These are phyloP conservation scores for Labeo calbasu DNA, from an alignment of 2,797 vertebrate species.

Conservation along the genomic window DNA sequence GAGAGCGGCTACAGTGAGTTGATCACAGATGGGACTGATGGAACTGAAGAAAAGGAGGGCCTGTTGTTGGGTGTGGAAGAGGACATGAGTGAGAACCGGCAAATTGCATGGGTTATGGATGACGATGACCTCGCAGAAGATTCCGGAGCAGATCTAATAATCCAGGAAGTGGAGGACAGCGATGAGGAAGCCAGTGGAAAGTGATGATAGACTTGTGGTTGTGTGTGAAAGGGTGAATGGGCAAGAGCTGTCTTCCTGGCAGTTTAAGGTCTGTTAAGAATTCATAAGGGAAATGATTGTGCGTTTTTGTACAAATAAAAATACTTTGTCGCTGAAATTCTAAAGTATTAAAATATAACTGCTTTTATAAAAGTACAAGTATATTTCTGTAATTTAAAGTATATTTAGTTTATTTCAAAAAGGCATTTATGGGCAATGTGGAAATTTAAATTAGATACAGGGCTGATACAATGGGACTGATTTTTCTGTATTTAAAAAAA, in stretches of 20 bases:
- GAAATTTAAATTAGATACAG: constrained; percentile 7
- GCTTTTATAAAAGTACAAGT: constrained; percentile 45
- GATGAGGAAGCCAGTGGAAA: constrained; percentile 86
- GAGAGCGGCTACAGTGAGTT: constrained; percentile 90
- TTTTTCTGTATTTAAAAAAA: constrained; percentile 1
- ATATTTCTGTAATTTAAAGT: constrained; percentile 45
- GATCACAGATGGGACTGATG: constrained; percentile 77
- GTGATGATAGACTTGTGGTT: constrained; percentile 25
- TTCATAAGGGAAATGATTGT: constrained; percentile 5
- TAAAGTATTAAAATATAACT: constrained; percentile 53
- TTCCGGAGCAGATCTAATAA: constrained; percentile 91
- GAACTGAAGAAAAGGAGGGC: constrained; percentile 74
- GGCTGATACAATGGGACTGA: not conserved
- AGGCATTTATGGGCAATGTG: constrained; percentile 10
- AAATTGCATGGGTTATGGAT: constrained; percentile 85
- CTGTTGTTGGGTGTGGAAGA: constrained; percentile 85
- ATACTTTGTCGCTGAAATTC: constrained; percentile 26
- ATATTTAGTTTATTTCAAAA: constrained; percentile 50
- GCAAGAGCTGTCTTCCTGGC: not conserved
- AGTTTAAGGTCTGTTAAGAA: not conserved
- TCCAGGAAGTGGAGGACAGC: constrained; percentile 95
- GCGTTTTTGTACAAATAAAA: constrained; percentile 29
- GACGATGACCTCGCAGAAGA: constrained; percentile 89
- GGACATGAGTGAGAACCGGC: constrained; percentile 84
- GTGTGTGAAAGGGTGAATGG: constrained; percentile 7